Conservation (phyloP, 2,113 vertebrate genomes). For the Toxostoma redivivum region DNA sequence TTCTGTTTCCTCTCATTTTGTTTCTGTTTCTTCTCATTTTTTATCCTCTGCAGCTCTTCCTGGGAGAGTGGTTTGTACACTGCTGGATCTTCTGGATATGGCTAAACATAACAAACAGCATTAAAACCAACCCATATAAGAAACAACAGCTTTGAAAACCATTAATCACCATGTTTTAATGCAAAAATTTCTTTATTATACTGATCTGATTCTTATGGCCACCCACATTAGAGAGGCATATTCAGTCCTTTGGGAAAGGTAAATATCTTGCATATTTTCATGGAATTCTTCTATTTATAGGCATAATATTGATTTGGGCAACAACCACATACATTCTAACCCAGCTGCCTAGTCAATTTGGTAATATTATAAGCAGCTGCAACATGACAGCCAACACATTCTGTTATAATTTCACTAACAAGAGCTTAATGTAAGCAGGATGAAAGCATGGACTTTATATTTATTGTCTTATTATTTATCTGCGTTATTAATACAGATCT, state of each 20-base stretch:
- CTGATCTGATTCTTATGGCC: background rate
- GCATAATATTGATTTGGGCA: background rate
- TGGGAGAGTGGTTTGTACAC: constrained; percentile 99
- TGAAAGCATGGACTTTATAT: background rate
- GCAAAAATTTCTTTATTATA: background rate
- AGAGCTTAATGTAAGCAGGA: background rate
- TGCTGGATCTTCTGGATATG: constrained; percentile 98
- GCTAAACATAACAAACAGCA: constrained; percentile 74
- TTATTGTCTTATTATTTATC: background rate
- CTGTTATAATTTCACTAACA: background rate
- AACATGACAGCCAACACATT: background rate
- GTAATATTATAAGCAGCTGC: background rate
- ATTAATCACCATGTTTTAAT: background rate
- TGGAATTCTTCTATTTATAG: background rate
- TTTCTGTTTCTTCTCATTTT: constrained; percentile 99
- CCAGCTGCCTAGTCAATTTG: background rate
- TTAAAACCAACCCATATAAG: background rate
- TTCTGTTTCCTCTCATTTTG: constrained; percentile 99
- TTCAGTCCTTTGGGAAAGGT: background rate
- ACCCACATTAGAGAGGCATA: background rate
- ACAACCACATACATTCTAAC: background rate
- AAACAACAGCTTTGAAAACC: background rate
- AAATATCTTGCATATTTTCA: background rate
- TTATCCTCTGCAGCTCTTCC: constrained; percentile 99
- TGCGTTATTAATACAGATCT: background rate